phyloP scores from a whole-genome alignment of 2,888 invertebrate genomes.

The Spodoptera picta region DNA sequence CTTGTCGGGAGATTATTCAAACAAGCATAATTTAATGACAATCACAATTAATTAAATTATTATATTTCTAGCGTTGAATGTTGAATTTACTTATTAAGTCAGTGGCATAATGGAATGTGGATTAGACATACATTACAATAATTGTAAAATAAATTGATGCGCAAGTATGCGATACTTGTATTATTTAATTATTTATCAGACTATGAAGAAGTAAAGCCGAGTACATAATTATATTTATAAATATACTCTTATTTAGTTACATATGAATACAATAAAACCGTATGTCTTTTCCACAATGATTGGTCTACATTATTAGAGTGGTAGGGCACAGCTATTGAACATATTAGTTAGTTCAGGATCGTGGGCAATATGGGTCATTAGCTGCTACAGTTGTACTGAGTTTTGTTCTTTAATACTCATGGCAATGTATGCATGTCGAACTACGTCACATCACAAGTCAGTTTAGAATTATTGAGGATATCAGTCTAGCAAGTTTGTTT shows the following conservation, averaged over 20 bases:
- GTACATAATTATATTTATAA: conserved; percentile 58
- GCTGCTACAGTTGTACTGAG: conserved; percentile 55
- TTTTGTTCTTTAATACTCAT: conserved; percentile 78
- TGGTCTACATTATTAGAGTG: conserved; percentile 48
- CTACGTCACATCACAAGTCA: conserved; percentile 83
- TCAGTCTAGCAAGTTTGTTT: conserved; percentile 78
- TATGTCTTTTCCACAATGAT: conserved; percentile 65
- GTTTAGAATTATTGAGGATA: conserved; percentile 68
- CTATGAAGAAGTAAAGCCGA: conserved; percentile 57
- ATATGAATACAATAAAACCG: conserved; percentile 45
- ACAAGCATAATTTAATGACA: conserved; percentile 55
- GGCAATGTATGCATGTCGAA: conserved; percentile 73
- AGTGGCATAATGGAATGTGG: conserved; percentile 55
- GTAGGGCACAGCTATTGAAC: conserved; percentile 52
- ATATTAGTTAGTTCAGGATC: conserved; percentile 49
- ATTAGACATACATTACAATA: conserved; percentile 61
- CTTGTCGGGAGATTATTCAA: conserved; percentile 32
- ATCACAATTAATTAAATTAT: conserved; percentile 57
- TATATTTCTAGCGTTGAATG: conserved; percentile 47
- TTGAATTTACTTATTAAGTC: conserved; percentile 49
- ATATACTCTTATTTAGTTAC: conserved; percentile 39
- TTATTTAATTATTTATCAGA: conserved; percentile 20
- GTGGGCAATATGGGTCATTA: conserved; percentile 59
- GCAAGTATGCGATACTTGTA: conserved; percentile 14
- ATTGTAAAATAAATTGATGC: conserved; percentile 8